Base-by-base conservation (phyloP, 2,888 invertebrate species). In the Pollenia amentaria region DNA sequence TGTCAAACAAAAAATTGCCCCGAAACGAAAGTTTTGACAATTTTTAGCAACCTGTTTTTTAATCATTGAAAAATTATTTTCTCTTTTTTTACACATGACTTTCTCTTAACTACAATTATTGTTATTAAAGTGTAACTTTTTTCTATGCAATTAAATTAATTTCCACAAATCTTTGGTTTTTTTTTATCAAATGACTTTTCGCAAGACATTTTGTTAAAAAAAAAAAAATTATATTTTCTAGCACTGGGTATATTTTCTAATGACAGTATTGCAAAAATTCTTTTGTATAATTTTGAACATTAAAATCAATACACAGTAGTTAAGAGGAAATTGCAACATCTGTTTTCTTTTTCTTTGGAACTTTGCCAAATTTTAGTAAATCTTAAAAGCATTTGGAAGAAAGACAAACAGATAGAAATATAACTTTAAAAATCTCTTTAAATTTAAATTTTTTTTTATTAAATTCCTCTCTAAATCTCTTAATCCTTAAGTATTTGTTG, bases 331-430 rank as follows among this genome's bases (percentile, higher is more conserved):
- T 6, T 51, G 60, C n/a, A 62, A 80, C 64, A 72, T 64, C 44
- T 70, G 29, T 29, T 4, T 29, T 29, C 29, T 29, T 29, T 29
- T 29, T 29, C 55, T 64, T 80, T 80, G 79, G 72, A 38, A 62
- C 29, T 70, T 72, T 80, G 79, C 79, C 79, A 80, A 80, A 4
- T 44, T 53, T 44, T 48, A 38, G 3, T 46, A 53, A 53, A 60
- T 51, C 12, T n/a, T 10, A 7, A 42, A 42, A 76, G 14, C 14
- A 38, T 38, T 38, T 6, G 18, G 44, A 48, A 77, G 29, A 67
- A 14, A 57, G 48, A 60, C 11, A 51, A 10, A n/a, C 29, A 69
- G 48, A 2, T 7, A 42, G 40, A 29, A 18, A 57, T 3, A 51
- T 18, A 16, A 12, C 16, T 11, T 12, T 29, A 38, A 78, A 48